phyloP scores from a whole-genome alignment of 2,113 vertebrate species.

The Cinclus cinclus region DNA sequence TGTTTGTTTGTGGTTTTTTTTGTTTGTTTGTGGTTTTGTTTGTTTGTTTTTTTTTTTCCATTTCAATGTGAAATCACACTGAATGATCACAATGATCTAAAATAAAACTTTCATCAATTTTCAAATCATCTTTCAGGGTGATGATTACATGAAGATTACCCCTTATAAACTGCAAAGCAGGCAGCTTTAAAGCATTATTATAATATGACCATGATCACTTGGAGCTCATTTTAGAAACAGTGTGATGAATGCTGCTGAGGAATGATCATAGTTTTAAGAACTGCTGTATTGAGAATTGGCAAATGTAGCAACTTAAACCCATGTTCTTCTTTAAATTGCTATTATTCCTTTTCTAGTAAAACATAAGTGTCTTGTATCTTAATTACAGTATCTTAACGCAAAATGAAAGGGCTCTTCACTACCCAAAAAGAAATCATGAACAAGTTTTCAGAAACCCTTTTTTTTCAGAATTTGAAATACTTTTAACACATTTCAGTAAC shows the following conservation, averaged over 20 bases:
- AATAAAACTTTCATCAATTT: background rate
- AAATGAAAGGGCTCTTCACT: background rate
- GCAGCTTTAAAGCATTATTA: background rate
- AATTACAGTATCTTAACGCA: background rate
- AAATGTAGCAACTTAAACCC: background rate
- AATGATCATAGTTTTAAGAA: background rate
- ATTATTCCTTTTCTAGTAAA: background rate
- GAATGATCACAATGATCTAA: background rate
- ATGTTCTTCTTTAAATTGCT: background rate
- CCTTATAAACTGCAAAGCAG: background rate
- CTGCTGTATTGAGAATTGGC: background rate
- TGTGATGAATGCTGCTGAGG: background rate
- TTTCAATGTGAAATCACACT: background rate
- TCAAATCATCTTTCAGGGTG: background rate
- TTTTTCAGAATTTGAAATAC: background rate
- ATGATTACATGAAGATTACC: background rate
- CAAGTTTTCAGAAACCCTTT: background rate
- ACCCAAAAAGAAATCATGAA: background rate
- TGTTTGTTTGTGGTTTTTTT: no score
- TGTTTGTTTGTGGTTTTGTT: no score
- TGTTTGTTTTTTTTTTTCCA: background rate
- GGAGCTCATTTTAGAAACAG: background rate
- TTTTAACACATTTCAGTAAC: constrained; percentile 2
- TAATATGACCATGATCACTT: background rate
- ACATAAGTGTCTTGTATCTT: background rate